Conservation (phyloP, 2,888 invertebrate species). For the Cryptophagus acutangulus region DNA sequence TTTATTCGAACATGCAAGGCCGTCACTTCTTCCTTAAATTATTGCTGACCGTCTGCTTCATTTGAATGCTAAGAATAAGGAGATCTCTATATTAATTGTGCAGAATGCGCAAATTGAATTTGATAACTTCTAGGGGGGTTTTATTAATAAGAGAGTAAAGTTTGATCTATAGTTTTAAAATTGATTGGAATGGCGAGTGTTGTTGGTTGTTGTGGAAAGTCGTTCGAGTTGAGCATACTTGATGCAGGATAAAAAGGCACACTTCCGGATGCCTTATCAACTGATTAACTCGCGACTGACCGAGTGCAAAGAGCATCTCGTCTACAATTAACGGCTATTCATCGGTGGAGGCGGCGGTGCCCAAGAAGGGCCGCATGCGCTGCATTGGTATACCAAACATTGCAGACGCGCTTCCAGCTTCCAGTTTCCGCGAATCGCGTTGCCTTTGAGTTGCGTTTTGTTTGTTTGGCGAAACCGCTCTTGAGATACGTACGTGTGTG, state of each 20-base stretch:
- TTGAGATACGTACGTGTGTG: slow-evolving; percentile 1
- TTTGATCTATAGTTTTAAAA: too few relatives aligned
- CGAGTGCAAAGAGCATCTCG: slow-evolving; percentile 33
- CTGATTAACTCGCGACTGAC: slow-evolving; percentile 40
- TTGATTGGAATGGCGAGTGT: too few relatives aligned
- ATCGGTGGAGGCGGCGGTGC: slow-evolving; percentile 34
- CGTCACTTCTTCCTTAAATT: too few relatives aligned
- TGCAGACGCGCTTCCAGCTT: slow-evolving; percentile 40
- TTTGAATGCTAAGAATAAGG: too few relatives aligned
- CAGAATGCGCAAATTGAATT: too few relatives aligned
- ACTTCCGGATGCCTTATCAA: slow-evolving; percentile 36
- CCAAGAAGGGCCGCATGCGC: slow-evolving; percentile 40
- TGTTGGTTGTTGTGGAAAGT: slow-evolving; percentile 13
- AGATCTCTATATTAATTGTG: too few relatives aligned
- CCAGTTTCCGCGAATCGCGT: slow-evolving; percentile 41
- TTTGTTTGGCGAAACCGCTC: slow-evolving; percentile 3
- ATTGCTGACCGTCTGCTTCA: too few relatives aligned
- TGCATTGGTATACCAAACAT: slow-evolving; percentile 27
- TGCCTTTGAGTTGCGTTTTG: slow-evolving; percentile 20
- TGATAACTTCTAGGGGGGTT: too few relatives aligned
- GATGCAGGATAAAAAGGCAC: slow-evolving; percentile 33
- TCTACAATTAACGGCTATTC: slow-evolving; percentile 42
- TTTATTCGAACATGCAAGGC: too few relatives aligned
- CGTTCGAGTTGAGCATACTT: slow-evolving; percentile 21
- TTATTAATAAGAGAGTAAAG: too few relatives aligned